These are phyloP conservation scores for Siniperca scherzeri DNA, from an alignment of 2,797 vertebrate species.

Conservation along the genomic window DNA sequence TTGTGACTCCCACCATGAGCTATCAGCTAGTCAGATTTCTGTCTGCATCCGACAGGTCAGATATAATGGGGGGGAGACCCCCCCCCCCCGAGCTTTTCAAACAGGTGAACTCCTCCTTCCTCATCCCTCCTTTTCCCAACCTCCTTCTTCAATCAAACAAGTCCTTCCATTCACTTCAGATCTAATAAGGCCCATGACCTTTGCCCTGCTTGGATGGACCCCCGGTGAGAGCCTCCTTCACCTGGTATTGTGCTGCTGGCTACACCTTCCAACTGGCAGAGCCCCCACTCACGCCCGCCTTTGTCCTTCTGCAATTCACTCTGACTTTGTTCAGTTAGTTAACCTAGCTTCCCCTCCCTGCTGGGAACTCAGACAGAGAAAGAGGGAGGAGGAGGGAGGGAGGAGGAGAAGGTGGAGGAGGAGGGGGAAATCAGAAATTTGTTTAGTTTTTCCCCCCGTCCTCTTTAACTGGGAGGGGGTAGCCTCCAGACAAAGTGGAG, in stretches of 20 bases:
- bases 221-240: constrained; percentile 88
- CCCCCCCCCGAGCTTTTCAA: constrained; percentile 63
- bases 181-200: constrained; percentile 92
- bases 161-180: constrained; percentile 84
- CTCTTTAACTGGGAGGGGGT: constrained; percentile 19
- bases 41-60: constrained; percentile 64
- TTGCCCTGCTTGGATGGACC: constrained; percentile 83
- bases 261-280: constrained; percentile 89
- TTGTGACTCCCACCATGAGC: constrained; percentile 59
- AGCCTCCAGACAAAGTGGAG: constrained; percentile 31
- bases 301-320: constrained; percentile 90
- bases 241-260: constrained; percentile 90
- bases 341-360: constrained; percentile 94
- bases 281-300: constrained; percentile 87
- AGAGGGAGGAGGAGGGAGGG: constrained; percentile 52
- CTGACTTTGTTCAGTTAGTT: constrained; percentile 95
- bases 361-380: constrained; percentile 80
- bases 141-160: constrained; percentile 76
- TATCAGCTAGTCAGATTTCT: constrained; percentile 74
- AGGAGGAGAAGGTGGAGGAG: constrained; percentile 31
- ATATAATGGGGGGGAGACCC: constrained; percentile 43
- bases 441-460: background rate
- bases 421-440: constrained; percentile 49
- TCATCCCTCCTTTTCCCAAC: constrained; percentile 50
- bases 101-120: constrained; percentile 67